phyloP scores from a whole-genome alignment of 2,113 vertebrate species.

The Thinocorus orbignyianus region DNA sequence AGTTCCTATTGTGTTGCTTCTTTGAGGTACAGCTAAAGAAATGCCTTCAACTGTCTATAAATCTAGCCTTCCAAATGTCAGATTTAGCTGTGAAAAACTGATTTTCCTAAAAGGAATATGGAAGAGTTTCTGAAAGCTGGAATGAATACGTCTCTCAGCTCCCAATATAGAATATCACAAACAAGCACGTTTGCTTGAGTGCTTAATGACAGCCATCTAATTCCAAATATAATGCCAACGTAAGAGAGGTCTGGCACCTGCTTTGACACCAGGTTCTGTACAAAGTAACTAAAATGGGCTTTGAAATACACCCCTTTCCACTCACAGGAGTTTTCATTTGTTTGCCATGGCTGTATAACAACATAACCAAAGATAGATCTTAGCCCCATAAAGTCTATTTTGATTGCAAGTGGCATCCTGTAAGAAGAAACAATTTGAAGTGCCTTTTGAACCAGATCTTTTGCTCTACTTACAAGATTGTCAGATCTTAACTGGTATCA shows the following conservation, averaged over 20 bases:
- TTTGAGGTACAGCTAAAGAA: not conserved
- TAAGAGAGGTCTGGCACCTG: not conserved
- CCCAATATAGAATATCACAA: not conserved
- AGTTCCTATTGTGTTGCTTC: not conserved
- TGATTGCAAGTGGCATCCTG: not conserved
- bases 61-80: not conserved
- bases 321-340: not conserved
- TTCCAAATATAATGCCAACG: not conserved
- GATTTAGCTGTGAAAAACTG: not conserved
- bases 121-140: not conserved
- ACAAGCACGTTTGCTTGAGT: not conserved
- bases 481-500: not conserved
- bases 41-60: not conserved
- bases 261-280: not conserved
- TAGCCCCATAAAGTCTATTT: not conserved
- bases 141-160: not conserved
- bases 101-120: not conserved
- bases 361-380: not conserved
- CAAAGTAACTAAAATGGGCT: fast-evolving
- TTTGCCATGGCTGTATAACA: not conserved
- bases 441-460: not conserved
- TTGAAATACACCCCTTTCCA: not conserved
- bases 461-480: not conserved
- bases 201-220: not conserved
- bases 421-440: not conserved